Evolutionary conservation across 2,797 vertebrate genomes (phyloP), one percentile per base, ranked within the genome.

Genomic region (Hoplostethus atlanticus): DNA sequence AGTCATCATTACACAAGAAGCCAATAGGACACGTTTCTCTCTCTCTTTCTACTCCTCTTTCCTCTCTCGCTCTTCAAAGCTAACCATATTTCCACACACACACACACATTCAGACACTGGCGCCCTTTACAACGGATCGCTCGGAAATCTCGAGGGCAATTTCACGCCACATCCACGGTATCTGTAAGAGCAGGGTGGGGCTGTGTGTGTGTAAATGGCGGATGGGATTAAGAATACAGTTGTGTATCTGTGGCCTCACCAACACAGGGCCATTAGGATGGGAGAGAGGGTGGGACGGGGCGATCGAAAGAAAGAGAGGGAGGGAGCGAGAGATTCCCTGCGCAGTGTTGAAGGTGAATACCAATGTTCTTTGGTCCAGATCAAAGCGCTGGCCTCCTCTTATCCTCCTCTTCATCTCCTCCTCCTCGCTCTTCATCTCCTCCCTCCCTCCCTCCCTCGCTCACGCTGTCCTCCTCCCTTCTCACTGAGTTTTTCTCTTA

Each of bases 361-460:
- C 80, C 74, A 91, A 92, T 83, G 74, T 65, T 77, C 61, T 80
- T 62, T 68, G 72, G 79, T 79, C 79, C 80, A 90, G 77, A 93
- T 93, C 87, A 91, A 93, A 93, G 87, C 44, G 5, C 52, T 66
- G 64, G 44, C 73, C 74, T 87, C 68, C 53, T 81, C 82, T 87
- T 72, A 77, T 82, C 79, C 79, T 57, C 21, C 68, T 74, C 42
- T 25, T 73, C 60, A 64, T 83, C 81, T 48, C 50, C 50, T 53
- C 71, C 59, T 66, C 65, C 30, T 75, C 52, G 0, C 57, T 68
- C 21, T 4, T 2, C 44, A 56, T 56, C 42, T 59, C 60, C 21
- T 68, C 70, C 64, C 79, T 73, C 71, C 67, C 57, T 79, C 68
- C 54, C 68, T 81, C 63, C 30, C 79, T 78, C 61, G 28, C 53